phyloP scores from a whole-genome alignment of 2,797 vertebrate species.

The Craterocephalus amniculus region DNA sequence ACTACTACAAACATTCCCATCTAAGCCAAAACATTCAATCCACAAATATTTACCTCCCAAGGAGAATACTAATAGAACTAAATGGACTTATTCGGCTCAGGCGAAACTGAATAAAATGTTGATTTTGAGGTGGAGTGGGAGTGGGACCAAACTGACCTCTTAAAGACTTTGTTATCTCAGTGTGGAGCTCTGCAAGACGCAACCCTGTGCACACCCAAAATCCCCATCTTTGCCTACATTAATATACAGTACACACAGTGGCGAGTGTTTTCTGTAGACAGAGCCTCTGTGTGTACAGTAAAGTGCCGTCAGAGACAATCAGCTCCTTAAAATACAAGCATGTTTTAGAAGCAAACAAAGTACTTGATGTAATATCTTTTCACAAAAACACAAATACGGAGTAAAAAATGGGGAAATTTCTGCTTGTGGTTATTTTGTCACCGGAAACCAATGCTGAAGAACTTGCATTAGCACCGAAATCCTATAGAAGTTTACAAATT shows the following conservation, averaged over 20 bases:
- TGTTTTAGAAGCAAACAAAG: conserved; percentile 16
- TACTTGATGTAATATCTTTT: conserved; percentile 17
- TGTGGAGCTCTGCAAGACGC: conserved; percentile 18
- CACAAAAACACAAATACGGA: neutral
- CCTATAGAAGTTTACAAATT: neutral
- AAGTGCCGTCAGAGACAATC: conserved; percentile 45
- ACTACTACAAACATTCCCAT: conserved; percentile 65
- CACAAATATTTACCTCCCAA: conserved; percentile 63
- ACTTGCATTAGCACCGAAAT: neutral
- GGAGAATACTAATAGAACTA: conserved; percentile 50
- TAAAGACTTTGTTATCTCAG: conserved; percentile 48
- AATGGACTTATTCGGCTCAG: conserved; percentile 57
- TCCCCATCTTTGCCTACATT: conserved; percentile 16
- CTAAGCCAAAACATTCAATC: conserved; percentile 68
- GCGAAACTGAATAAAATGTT: conserved; percentile 55
- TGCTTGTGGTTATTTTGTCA: neutral
- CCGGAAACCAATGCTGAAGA: neutral
- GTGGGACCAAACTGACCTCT: conserved; percentile 33
- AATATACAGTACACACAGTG: conserved; percentile 50
- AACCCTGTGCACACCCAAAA: conserved; percentile 19
- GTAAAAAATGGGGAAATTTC: conserved; percentile 7
- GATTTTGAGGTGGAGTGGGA: conserved; percentile 22
- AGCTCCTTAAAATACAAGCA: conserved; percentile 2
- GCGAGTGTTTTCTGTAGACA: conserved; percentile 45
- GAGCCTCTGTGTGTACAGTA: conserved; percentile 54